These are phyloP conservation scores for Pollenia amentaria DNA, from an alignment of 2,888 invertebrate species.

Conservation along the genomic window DNA sequence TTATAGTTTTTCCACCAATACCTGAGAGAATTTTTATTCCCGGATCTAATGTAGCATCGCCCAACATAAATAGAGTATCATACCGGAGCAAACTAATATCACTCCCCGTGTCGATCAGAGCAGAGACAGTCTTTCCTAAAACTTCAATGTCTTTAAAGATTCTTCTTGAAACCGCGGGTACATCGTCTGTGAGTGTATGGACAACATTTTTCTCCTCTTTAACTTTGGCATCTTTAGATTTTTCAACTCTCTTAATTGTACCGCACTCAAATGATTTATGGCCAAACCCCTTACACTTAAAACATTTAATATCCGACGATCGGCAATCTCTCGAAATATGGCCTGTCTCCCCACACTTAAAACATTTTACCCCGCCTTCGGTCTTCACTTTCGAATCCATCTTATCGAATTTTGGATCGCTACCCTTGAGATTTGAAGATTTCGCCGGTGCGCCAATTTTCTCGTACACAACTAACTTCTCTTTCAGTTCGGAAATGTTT, in stretches of 20 bases:
- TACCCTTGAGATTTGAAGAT: slow-evolving; percentile 6
- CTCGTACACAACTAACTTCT: slow-evolving; percentile 39
- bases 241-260: too few relatives aligned
- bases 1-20: slow-evolving; percentile 40
- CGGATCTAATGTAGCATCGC: slow-evolving; percentile 33
- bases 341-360: slow-evolving; percentile 34
- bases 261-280: too few relatives aligned
- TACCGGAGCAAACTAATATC: slow-evolving; percentile 47
- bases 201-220: too few relatives aligned
- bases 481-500: slow-evolving; percentile 37
- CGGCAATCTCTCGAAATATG: slow-evolving; percentile 24
- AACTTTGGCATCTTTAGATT: too few relatives aligned
- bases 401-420: background rate
- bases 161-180: slow-evolving; percentile 3
- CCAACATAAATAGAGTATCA: slow-evolving; percentile 44
- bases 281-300: too few relatives aligned
- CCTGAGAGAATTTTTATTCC: slow-evolving; percentile 30
- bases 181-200: too few relatives aligned
- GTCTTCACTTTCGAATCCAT: background rate
- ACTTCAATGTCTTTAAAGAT: slow-evolving; percentile 43
- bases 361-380: slow-evolving; percentile 10
- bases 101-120: slow-evolving; percentile 40
- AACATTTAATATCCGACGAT: background rate
- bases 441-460: slow-evolving; percentile 20
- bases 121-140: slow-evolving; percentile 27